Percentiles rank a stretch among this genome's conserved stretches.
Conservation (phyloP, 2,797 vertebrate species). For the Galagoides demidoff region DNA sequence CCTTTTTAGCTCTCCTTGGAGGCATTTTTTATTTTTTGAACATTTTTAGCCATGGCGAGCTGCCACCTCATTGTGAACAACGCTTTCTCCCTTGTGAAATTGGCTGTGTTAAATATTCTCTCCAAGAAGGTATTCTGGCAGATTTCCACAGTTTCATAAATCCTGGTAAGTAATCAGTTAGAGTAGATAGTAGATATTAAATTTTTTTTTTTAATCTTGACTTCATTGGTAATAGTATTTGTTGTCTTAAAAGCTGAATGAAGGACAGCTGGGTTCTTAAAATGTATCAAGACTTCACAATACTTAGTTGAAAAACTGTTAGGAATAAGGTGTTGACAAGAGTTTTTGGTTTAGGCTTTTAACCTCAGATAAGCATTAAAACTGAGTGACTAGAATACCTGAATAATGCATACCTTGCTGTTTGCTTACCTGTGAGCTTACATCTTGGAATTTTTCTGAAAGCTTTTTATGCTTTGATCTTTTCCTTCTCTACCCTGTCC, state of each 20-base stretch:
- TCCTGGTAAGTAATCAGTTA: slow-evolving; percentile 83
- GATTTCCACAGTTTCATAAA: slow-evolving; percentile 89
- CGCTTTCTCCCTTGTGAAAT: slow-evolving; percentile 90
- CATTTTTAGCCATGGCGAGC: slow-evolving; percentile 89
- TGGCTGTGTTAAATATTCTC: slow-evolving; percentile 88
- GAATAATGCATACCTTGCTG: neutral
- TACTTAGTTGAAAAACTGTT: neutral
- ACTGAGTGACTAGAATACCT: neutral
- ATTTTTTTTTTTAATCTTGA: neutral
- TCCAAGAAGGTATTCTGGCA: slow-evolving; percentile 85
- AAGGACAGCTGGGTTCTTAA: neutral
- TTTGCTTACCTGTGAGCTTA: neutral
- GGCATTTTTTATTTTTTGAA: slow-evolving; percentile 88
- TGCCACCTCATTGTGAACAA: slow-evolving; percentile 86
- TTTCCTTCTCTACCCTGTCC: neutral
- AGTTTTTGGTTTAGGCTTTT: neutral
- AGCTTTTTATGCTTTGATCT: neutral
- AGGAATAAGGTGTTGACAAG: neutral
- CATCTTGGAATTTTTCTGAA: neutral
- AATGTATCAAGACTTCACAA: neutral
- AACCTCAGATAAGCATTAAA: neutral
- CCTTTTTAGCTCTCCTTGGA: slow-evolving; percentile 82
- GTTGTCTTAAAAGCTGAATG: slow-evolving; percentile 16
- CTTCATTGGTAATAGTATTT: neutral
- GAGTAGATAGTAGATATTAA: slow-evolving; percentile 2